phyloP scores from a whole-genome alignment of 2,888 invertebrate species.

The Campopleginae sp. region DNA sequence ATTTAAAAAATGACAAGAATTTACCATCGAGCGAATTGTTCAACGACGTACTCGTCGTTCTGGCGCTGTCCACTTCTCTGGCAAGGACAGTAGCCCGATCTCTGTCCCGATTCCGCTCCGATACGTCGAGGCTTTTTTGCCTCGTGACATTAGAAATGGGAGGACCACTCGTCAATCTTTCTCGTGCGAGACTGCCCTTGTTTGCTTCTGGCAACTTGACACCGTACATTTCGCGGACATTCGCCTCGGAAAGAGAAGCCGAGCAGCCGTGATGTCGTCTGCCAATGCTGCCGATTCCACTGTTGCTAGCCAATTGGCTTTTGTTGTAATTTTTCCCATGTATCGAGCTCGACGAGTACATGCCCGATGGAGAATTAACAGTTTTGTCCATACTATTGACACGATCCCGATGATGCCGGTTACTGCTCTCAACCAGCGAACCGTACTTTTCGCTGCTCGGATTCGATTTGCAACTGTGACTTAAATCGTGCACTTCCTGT shows the following conservation, averaged over 20 bases:
- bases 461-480: constrained; percentile 76
- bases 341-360: constrained; percentile 78
- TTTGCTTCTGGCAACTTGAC: constrained; percentile 78
- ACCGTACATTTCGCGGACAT: constrained; percentile 79
- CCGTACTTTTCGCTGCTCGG: constrained; percentile 79
- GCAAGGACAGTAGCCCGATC: constrained; percentile 65
- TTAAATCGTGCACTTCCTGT: constrained; percentile 76
- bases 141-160: constrained; percentile 81
- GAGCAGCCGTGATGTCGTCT: constrained; percentile 80
- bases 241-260: constrained; percentile 81
- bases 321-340: constrained; percentile 78
- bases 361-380: constrained; percentile 74
- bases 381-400: constrained; percentile 83
- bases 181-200: constrained; percentile 81
- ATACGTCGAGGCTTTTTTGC: constrained; percentile 85
- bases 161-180: constrained; percentile 70
- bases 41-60: constrained; percentile 79
- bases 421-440: constrained; percentile 77
- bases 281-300: constrained; percentile 78
- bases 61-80: constrained; percentile 74
- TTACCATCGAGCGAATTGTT: constrained; percentile 70
- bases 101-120: constrained; percentile 84
- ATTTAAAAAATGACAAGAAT: neutral
- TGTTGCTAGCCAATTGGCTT: constrained; percentile 58
- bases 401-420: constrained; percentile 79